These are phyloP conservation scores for Arnoldichthys spilopterus DNA, from an alignment of 2,797 vertebrate species.

Conservation along the genomic window DNA sequence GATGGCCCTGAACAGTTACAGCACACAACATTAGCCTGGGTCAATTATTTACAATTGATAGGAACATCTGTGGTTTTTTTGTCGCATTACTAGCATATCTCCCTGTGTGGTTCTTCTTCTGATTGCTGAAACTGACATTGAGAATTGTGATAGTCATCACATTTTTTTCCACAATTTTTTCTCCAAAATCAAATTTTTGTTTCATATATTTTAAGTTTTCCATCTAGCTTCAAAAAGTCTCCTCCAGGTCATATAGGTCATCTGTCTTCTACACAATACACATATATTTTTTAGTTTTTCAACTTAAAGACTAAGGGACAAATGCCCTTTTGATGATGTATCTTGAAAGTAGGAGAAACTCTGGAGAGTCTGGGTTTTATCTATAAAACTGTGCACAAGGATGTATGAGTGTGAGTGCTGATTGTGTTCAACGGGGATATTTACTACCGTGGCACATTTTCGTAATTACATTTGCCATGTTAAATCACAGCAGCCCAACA, in stretches of 20 bases:
- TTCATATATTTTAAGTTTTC: no score
- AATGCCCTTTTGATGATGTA: not conserved
- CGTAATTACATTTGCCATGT: conserved; percentile 74
- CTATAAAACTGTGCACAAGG: not conserved
- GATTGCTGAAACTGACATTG: no score
- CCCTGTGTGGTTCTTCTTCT: not conserved
- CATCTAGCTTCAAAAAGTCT: no score
- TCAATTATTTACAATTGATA: not conserved
- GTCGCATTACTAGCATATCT: not conserved
- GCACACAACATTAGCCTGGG: not conserved
- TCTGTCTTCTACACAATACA: no score
- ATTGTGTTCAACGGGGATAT: conserved; percentile 69
- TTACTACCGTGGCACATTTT: conserved; percentile 72
- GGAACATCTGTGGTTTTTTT: not conserved
- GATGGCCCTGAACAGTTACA: not conserved
- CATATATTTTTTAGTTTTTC: no score
- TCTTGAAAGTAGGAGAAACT: not conserved
- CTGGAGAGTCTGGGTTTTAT: not conserved
- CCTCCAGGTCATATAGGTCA: no score
- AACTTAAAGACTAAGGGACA: not conserved
- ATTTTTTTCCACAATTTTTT: no score
- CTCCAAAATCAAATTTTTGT: no score
- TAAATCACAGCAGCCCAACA: conserved; percentile 66
- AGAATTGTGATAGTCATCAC: not conserved
- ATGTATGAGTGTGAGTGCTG: conserved; percentile 60